Evolutionary conservation across 2,888 invertebrate genomes (phyloP), one percentile per base, ranked within the genome.

Genomic region (Phrixothrix hirtus): DNA sequence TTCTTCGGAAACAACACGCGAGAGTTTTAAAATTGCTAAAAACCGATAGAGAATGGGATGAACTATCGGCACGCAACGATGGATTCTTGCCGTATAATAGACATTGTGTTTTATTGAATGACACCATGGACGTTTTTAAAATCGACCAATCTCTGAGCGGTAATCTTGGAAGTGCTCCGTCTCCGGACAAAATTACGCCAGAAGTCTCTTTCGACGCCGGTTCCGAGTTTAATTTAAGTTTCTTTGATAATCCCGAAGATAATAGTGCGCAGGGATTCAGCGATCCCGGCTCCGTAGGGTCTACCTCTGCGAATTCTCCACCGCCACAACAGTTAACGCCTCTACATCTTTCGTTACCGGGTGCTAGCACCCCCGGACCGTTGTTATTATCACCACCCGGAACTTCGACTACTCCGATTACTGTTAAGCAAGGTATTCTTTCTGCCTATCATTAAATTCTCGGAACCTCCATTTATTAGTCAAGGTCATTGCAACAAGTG

Each of bases 211-310:
- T 88, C 76, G 88, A 87, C 75, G 85, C 87, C 64, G 85, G 84
- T 71, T 83, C 86, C 60, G 88, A 89, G 75, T 90, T 90, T 76
- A 87, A 89, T 76, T 80, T 90, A 70, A 83, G 87, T 75, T 90
- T 89, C 78, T 89, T 89, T 79, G 88, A 90, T 75, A 78, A 79
- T 25, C 79, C 80, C 39, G 87, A 86, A 67, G 84, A 84, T 67
- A 83, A 83, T 66, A 84, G 81, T 62, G 83, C 83, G 4, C 84
- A 84, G 69, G 84, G 83, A 37, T 86, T 84, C 74, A 84, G 85
- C 74, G 83, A 83, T 71, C 81, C 83, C 26, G 84, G 83, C 25
- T 85, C 85, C 43, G 82, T 85, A 44, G 85, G 84, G 50, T 81
- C 77, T 69, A 74, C 76, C 60, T 75, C 81, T 66, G 73, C 77